Percentiles rank a stretch among this genome's conserved stretches.
phyloP scores from a whole-genome alignment of 2,113 vertebrate species.

The Columba livia region DNA sequence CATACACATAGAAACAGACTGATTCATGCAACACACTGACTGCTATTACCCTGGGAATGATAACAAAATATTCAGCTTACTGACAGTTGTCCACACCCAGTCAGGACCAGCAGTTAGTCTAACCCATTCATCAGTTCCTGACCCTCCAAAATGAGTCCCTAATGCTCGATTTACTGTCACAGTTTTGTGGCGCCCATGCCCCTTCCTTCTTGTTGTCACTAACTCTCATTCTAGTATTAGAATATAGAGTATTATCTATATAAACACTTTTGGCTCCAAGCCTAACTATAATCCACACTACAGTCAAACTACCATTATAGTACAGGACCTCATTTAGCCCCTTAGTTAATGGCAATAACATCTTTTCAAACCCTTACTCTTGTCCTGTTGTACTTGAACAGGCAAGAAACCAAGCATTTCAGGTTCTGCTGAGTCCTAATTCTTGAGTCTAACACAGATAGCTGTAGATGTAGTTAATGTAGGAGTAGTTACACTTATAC shows the following conservation, averaged over 20 bases:
- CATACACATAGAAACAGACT: not conserved
- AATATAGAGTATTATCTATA: not conserved
- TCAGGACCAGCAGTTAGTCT: not conserved
- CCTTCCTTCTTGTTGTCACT: not conserved
- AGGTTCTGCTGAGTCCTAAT: not conserved
- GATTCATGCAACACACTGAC: not conserved
- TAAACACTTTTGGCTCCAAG: not conserved
- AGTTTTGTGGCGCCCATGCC: not conserved
- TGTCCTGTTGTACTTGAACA: not conserved
- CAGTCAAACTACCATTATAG: not conserved
- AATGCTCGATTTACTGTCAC: not conserved
- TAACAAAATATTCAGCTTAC: not conserved
- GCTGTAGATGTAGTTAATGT: too few species aligned
- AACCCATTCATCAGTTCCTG: not conserved
- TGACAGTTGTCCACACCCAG: not conserved
- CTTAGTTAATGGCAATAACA: not conserved
- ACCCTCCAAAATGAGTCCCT: not conserved
- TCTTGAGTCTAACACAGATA: not conserved
- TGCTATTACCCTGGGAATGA: not conserved
- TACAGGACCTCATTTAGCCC: not conserved
- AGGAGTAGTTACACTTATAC: too few species aligned
- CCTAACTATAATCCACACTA: not conserved
- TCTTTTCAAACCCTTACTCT: not conserved
- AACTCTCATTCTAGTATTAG: not conserved
- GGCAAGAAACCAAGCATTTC: not conserved